Evolutionary conservation across 2,888 invertebrate genomes (phyloP), one percentile per base, ranked within the genome.

Genomic region (Spatulosminthurus flaviceps): DNA sequence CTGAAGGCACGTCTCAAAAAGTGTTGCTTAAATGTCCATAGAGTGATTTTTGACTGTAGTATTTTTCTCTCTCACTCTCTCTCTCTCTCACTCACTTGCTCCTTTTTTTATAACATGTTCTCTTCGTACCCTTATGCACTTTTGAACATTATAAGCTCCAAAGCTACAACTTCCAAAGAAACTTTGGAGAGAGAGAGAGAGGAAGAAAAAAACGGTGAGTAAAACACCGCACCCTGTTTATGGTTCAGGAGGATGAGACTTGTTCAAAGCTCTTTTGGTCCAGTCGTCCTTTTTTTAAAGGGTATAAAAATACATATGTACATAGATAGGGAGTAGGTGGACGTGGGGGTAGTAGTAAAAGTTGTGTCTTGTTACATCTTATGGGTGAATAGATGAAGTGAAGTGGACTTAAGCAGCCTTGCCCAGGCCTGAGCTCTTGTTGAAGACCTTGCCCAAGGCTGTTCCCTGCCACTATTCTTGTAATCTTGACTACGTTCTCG

Each of bases 221-320:
- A 42, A n/a, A n/a, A n/a, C 73, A 74, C 78, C 78, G 78, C 78
- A 78, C 79, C 79, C 79, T 79, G 78, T 73, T 77, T 69, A 77
- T 61, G 51, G 69, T 34, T 66, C 51, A 60, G 29, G 73, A 43
- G 22, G 28, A 43, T 42, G 60, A 73, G 13, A 28, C 73, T 73
- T 21, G 51, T 60, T 73, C 51, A 13, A 26, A 28, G n/a, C n/a
- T n/a, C 61, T 73, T 26, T 26, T 28, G 11, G 64, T 64, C 19
- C 24, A 64, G 24, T 64, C 19, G 4, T 21, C 16, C 16, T 60
- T 64, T 64, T 64, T 64, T 64, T n/a, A n/a, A n/a, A n/a, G 24
- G 24, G 7, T 64, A 64, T 24, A 22, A 4, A 2, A 24, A 24
- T 64, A 21, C 24, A 26, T 22, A 4, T 24, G 24, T 19, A 16